Evolutionary conservation across 2,797 vertebrate species (phyloP).

Genomic region (Phaenicophaeus curvirostris): DNA sequence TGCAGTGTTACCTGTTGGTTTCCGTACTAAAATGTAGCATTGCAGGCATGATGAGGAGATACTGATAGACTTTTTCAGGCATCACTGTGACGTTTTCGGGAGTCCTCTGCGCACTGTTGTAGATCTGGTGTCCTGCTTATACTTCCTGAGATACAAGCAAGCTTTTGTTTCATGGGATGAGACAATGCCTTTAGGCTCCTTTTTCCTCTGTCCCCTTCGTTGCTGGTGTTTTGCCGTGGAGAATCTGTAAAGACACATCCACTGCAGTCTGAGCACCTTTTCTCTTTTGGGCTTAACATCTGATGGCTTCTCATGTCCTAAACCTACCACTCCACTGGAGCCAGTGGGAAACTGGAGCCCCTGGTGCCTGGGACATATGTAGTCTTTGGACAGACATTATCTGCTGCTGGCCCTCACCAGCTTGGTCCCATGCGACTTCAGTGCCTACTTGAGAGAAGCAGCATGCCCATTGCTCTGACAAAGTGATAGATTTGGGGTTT

Average conservation of each 20-base stretch:
- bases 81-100: not conserved
- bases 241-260: not conserved
- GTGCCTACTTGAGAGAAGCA: rapidly evolving
- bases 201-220: not conserved
- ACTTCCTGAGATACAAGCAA: not conserved
- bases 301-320: not conserved
- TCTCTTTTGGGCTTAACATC: not conserved
- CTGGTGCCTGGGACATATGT: not conserved
- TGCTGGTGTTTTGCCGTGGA: not conserved
- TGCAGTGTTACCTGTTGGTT: not conserved
- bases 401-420: not conserved
- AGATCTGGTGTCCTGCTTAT: not conserved
- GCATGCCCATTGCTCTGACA: not conserved
- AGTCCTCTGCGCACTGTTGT: not conserved
- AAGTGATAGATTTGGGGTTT: not conserved
- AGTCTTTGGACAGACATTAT: not conserved
- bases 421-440: not conserved
- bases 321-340: not conserved
- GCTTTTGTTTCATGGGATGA: not conserved
- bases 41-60: not conserved
- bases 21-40: not conserved
- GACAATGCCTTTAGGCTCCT: not conserved
- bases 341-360: not conserved
- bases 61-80: not conserved
- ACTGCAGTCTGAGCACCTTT: not conserved